Conservation (phyloP, 2,888 invertebrate genomes). For the Aproaerema taeniolella region DNA sequence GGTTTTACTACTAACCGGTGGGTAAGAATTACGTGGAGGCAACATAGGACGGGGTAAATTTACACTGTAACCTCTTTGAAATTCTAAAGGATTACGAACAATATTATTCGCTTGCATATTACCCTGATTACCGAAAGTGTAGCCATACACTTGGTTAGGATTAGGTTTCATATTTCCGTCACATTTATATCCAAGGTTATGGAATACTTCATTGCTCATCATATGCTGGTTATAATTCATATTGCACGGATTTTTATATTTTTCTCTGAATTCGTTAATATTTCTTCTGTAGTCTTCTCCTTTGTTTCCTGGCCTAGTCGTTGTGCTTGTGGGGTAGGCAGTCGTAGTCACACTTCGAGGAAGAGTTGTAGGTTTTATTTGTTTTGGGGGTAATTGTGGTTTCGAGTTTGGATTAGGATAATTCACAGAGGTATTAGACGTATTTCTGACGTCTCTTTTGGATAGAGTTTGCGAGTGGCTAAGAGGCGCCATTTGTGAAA, state of each 20-base stretch:
- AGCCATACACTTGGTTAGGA: slow-evolving; percentile 70
- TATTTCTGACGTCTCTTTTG: slow-evolving; percentile 32
- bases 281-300: slow-evolving; percentile 77
- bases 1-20: slow-evolving; percentile 76
- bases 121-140: slow-evolving; percentile 76
- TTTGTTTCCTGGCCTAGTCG: slow-evolving; percentile 59
- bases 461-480: slow-evolving; percentile 47
- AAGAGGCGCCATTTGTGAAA: slow-evolving; percentile 62
- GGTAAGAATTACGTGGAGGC: slow-evolving; percentile 80
- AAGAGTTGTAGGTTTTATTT: slow-evolving; percentile 66
- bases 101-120: slow-evolving; percentile 66
- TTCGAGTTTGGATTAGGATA: slow-evolving; percentile 51
- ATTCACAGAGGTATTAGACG: slow-evolving; percentile 59
- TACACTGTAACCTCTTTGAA: slow-evolving; percentile 76
- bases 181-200: slow-evolving; percentile 65
- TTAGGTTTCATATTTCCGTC: slow-evolving; percentile 57
- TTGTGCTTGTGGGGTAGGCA: slow-evolving; percentile 64
- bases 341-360: slow-evolving; percentile 70
- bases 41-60: slow-evolving; percentile 77
- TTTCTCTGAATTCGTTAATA: slow-evolving; percentile 79
- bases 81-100: slow-evolving; percentile 75
- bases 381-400: slow-evolving; percentile 57
- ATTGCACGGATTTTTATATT: slow-evolving; percentile 78
- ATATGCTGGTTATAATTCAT: slow-evolving; percentile 46
- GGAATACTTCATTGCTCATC: slow-evolving; percentile 65